These are phyloP conservation scores for Eudasyphora cyanicolor DNA, from an alignment of 2,888 invertebrate genomes.

Conservation along the genomic window DNA sequence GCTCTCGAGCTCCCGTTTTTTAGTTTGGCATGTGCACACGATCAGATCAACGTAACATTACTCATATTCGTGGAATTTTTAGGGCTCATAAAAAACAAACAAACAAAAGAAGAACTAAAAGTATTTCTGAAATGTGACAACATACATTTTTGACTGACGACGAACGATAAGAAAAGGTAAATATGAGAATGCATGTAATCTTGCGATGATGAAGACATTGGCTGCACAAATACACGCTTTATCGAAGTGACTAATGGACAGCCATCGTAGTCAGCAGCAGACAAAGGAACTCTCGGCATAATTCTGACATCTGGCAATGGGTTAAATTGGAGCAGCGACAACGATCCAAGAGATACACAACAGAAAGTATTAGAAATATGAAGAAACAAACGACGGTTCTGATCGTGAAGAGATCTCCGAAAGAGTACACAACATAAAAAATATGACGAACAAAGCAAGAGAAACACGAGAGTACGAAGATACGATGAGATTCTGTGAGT, in stretches of 20 bases:
- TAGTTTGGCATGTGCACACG: neutral
- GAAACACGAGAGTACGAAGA: neutral
- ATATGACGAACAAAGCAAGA: neutral
- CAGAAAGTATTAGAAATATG: too few species aligned
- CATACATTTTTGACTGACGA: too few species aligned
- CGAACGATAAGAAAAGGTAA: conserved; percentile 6
- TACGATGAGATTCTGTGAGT: neutral
- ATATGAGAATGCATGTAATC: neutral
- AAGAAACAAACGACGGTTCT: too few species aligned
- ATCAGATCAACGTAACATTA: neutral
- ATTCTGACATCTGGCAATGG: neutral
- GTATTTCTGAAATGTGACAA: conserved; percentile 9
- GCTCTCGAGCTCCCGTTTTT: neutral
- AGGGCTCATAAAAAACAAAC: neutral
- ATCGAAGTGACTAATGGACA: neutral
- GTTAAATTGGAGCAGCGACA: conserved; percentile 7
- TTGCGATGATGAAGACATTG: neutral
- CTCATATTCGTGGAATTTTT: conserved; percentile 6
- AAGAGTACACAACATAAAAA: conserved; percentile 3
- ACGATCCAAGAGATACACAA: too few species aligned
- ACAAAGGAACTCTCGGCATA: neutral
- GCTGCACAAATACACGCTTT: neutral
- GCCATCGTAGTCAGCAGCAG: neutral
- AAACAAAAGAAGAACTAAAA: neutral
- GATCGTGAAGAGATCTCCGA: neutral